Percentiles rank a stretch among this genome's conserved stretches.
These are phyloP conservation scores for Corbicula japonica DNA, from an alignment of 2,888 invertebrate species.

Conservation along the genomic window DNA sequence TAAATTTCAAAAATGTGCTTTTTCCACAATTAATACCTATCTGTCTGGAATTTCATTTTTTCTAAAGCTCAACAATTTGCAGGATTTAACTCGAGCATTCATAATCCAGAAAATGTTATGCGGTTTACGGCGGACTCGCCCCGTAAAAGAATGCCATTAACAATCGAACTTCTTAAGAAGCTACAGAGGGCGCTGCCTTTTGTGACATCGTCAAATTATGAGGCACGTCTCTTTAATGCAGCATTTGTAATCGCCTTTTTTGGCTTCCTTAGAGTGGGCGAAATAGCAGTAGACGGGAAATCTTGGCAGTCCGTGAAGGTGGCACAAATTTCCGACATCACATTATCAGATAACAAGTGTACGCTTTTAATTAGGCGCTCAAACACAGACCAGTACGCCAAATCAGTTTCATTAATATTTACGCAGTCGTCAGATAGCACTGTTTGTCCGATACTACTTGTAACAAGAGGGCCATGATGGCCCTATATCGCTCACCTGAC, in stretches of 20 bases:
- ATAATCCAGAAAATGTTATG: slow-evolving; percentile 9
- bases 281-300: not conserved
- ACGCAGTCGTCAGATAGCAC: not conserved
- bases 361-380: not conserved
- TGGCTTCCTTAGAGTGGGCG: slow-evolving; percentile 16
- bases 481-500: too few species aligned
- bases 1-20: not conserved
- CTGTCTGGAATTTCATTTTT: not conserved
- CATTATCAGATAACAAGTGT: not conserved
- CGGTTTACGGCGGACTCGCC: not conserved
- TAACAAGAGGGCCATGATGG: too few species aligned
- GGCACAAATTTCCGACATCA: not conserved
- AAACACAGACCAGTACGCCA: not conserved
- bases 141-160: slow-evolving; percentile 3
- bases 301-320: not conserved
- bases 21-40: not conserved
- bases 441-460: not conserved
- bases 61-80: not conserved
- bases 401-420: not conserved
- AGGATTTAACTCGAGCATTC: not conserved
- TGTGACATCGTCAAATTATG: not conserved
- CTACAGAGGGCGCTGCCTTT: not conserved
- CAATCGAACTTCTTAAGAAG: not conserved
- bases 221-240: slow-evolving; percentile 1
- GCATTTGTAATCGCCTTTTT: not conserved